Evolutionary conservation across 2,888 invertebrate genomes (phyloP).

Genomic region (Erebia aethiops): DNA sequence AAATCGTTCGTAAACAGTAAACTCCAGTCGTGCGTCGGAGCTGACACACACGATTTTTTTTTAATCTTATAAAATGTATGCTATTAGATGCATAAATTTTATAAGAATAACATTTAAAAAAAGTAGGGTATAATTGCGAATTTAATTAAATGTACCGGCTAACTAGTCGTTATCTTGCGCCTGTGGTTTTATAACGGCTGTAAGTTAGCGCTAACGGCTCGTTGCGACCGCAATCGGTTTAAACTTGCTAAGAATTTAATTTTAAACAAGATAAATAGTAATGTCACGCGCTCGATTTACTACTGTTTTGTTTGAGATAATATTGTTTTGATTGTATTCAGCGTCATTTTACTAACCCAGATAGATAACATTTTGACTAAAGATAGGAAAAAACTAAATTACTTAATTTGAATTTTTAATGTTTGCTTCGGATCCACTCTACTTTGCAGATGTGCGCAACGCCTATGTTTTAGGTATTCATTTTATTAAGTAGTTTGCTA

Average conservation of each 20-base stretch:
- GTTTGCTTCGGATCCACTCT: too few species aligned
- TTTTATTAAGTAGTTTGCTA: too few species aligned
- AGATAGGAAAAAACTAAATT: too few species aligned
- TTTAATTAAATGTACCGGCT: constrained; percentile 24
- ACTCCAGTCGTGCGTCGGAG: too few species aligned
- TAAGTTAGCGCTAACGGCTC: constrained; percentile 26
- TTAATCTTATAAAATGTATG: too few species aligned
- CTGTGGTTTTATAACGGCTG: constrained; percentile 34
- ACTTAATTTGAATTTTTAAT: too few species aligned
- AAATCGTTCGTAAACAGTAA: too few species aligned
- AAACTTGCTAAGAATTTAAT: constrained; percentile 22
- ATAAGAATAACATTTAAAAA: too few species aligned
- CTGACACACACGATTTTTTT: too few species aligned
- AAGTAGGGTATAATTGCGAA: not conserved
- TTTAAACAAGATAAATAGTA: constrained; percentile 17
- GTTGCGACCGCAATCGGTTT: constrained; percentile 47
- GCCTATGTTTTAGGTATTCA: too few species aligned
- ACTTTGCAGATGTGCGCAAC: too few species aligned
- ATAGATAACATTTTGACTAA: not conserved
- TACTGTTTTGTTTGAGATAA: not conserved
- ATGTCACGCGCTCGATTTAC: not conserved
- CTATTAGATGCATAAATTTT: too few species aligned
- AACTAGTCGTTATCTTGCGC: constrained; percentile 31
- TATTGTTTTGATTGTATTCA: not conserved
- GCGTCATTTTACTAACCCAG: not conserved